Base-by-base conservation (phyloP, 1,140 invertebrate species). In the Pseudomyrmex concolor region DNA sequence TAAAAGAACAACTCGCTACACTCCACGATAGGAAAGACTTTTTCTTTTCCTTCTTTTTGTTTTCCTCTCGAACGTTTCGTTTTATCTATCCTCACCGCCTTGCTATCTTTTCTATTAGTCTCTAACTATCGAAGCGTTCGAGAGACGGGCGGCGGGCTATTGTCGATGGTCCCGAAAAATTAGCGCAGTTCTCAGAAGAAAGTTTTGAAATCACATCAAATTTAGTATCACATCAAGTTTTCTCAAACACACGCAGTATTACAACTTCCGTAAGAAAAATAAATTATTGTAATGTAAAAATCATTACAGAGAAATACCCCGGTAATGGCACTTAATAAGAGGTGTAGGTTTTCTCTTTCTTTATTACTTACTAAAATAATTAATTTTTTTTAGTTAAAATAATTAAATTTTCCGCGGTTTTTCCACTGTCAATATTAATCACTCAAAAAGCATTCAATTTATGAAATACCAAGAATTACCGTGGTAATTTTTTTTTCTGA, bases 1-100 rank as follows among this genome's bases (percentile, higher is more conserved):
- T 82, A 82, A 82, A 85, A 82, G 77, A 86, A 78, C 84, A 67
- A 34, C 48, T 70, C 73, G 51, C 48, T 67, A 70, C 74, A 72
- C 67, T 86, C 77, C 68, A 82, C 68, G 55, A 60, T 25, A 73
- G 70, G 48, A 86, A 83, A 86, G 76, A 59, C 77, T 59, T 10
- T 86, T 66, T 15, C 43, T 62, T 74, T 13, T 43, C 22, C 22
- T 63, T 57, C 43, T 63, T 86, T 82, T 71, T 57, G 9, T 48
- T 48, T 22, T 51, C n/a, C 17, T 60, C 25, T 45, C 13, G 55
- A 63, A 73, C 84, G 68, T 71, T 82, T 10, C 17, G 64, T 64
- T 51, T 86, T 86, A 82, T 63, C 68, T 68, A 63, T 73, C 45
- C 55, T 85, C 60, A 54, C 50, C 63, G 57, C 51, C 22, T 73